These are phyloP conservation scores for Sebastes goodei DNA, from an alignment of 2,797 vertebrate genomes.

Conservation along the genomic window DNA sequence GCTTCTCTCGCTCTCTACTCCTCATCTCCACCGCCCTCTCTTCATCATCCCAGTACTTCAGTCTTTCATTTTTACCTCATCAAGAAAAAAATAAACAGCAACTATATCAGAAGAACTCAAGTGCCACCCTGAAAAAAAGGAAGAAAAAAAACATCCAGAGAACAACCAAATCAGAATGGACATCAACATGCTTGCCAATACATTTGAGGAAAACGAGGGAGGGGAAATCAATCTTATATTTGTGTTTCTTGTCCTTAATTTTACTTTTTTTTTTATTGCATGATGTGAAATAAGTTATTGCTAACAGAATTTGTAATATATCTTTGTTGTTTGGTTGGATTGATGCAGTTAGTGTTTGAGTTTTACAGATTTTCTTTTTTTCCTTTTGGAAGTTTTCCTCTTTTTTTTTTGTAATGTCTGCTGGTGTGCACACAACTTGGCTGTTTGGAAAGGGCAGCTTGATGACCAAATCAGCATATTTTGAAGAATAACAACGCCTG, in stretches of 20 bases:
- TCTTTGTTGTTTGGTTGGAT: conserved; percentile 91
- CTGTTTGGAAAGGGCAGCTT: conserved; percentile 43
- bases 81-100: conserved; percentile 50
- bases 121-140: conserved; percentile 85
- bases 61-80: conserved; percentile 79
- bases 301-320: conserved; percentile 98
- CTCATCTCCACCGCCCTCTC: conserved; percentile 33
- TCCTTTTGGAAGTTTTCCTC: background rate
- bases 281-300: conserved; percentile 99
- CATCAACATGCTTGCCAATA: conserved; percentile 82
- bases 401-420: conserved; percentile 27
- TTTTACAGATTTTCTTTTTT: conserved; percentile 77
- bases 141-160: conserved; percentile 13
- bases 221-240: conserved; percentile 57
- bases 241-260: conserved; percentile 88
- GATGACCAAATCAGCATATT: conserved; percentile 45
- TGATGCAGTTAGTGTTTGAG: conserved; percentile 89
- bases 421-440: conserved; percentile 45
- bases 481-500: conserved; percentile 7
- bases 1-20: conserved; percentile 36
- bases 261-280: conserved; percentile 90
- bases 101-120: conserved; percentile 81
- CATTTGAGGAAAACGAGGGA: conserved; percentile 78
- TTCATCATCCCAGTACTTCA: conserved; percentile 57
- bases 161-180: conserved; percentile 68